Evolutionary conservation across 2,888 invertebrate species (phyloP).

Genomic region (Ophion slaviceki): DNA sequence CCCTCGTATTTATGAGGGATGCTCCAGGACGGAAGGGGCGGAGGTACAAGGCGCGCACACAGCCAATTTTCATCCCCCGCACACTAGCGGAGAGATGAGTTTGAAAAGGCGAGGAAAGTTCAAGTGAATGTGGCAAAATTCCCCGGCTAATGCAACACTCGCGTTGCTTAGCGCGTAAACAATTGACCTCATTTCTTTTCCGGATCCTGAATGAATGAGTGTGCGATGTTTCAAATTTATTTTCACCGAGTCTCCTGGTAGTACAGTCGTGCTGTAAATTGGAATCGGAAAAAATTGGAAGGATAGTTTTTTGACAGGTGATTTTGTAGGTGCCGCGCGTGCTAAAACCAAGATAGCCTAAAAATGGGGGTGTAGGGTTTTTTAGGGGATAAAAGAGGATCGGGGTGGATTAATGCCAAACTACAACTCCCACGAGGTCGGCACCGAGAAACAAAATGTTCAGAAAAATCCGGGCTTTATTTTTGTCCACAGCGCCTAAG

Average conservation of each 20-base stretch:
- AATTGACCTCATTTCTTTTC: background rate
- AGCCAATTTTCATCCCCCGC: slow-evolving; percentile 70
- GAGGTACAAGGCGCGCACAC: slow-evolving; percentile 58
- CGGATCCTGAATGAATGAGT: background rate
- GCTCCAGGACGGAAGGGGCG: slow-evolving; percentile 60
- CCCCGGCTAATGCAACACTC: slow-evolving; percentile 4
- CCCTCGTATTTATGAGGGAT: slow-evolving; percentile 75
- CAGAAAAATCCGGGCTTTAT: too few relatives aligned
- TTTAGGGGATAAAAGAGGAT: too few relatives aligned
- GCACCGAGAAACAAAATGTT: too few relatives aligned
- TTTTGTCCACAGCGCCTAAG: too few relatives aligned
- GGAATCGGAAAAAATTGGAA: too few relatives aligned
- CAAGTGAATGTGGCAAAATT: slow-evolving; percentile 10
- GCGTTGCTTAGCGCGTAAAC: background rate
- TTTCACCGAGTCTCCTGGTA: background rate
- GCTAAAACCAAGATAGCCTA: too few relatives aligned
- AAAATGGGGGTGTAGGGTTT: too few relatives aligned
- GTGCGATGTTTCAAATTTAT: background rate
- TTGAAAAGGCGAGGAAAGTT: slow-evolving; percentile 21
- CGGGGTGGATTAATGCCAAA: too few relatives aligned
- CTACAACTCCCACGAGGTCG: too few relatives aligned
- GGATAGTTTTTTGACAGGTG: too few relatives aligned
- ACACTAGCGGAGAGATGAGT: background rate
- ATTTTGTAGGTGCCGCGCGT: too few relatives aligned
- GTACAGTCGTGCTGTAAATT: too few relatives aligned